phyloP scores from a whole-genome alignment of 2,797 vertebrate genomes.

The Acipenser transmontanus region DNA sequence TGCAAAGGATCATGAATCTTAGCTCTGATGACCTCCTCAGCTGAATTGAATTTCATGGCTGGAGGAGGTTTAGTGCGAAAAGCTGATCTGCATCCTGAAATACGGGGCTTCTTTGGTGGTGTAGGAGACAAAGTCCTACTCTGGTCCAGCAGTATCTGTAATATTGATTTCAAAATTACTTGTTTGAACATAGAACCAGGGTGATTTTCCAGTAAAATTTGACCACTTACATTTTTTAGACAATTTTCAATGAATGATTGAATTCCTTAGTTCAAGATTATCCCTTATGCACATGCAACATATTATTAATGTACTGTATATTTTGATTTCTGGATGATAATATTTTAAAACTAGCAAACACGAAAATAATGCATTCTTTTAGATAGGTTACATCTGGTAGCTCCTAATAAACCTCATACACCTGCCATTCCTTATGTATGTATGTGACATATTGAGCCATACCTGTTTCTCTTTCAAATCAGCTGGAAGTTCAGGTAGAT shows the following conservation, averaged over 20 bases:
- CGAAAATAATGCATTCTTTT: too few species aligned
- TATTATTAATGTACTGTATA: too few species aligned
- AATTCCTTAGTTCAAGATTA: too few species aligned
- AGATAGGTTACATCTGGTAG: too few species aligned
- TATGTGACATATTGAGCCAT: neutral
- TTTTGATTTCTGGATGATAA: too few species aligned
- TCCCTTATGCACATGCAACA: too few species aligned
- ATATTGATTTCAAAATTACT: neutral
- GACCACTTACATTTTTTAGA: too few species aligned
- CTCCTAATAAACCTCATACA: neutral
- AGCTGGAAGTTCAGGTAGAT: conserved; percentile 36
- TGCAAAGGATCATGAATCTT: conserved; percentile 48
- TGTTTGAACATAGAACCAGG: too few species aligned
- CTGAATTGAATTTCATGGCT: conserved; percentile 34
- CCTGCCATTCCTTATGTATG: neutral
- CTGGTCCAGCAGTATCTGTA: conserved; percentile 32
- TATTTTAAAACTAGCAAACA: too few species aligned
- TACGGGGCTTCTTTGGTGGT: conserved; percentile 39
- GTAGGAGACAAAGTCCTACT: conserved; percentile 25
- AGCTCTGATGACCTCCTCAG: conserved; percentile 54
- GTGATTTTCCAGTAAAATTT: too few species aligned
- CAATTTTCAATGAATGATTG: too few species aligned
- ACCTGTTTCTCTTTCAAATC: conserved; percentile 51
- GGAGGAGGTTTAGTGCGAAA: conserved; percentile 22
- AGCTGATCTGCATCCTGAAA: conserved; percentile 28